These are phyloP conservation scores for Grammomys dolichurus DNA, from an alignment of 2,113 vertebrate genomes.

Conservation along the genomic window DNA sequence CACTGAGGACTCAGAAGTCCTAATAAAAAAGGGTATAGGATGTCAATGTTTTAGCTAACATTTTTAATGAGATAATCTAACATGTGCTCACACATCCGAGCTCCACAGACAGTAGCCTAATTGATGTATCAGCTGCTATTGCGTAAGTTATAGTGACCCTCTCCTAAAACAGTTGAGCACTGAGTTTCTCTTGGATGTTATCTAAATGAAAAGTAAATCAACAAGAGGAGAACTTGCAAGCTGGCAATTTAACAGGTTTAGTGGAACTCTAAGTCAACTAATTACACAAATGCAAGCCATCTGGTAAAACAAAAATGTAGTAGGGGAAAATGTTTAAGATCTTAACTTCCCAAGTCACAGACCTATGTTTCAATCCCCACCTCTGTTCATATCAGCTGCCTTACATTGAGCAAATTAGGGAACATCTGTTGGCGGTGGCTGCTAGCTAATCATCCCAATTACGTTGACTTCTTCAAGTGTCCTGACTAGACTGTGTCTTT, in stretches of 20 bases:
- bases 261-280: constrained; percentile 66
- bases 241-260: constrained; percentile 30
- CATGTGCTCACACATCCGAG: neutral
- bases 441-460: constrained; percentile 23
- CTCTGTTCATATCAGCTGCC: constrained; percentile 59
- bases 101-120: neutral
- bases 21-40: neutral
- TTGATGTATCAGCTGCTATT: constrained; percentile 33
- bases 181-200: constrained; percentile 51
- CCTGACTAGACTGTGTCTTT: neutral
- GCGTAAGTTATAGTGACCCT: constrained; percentile 7
- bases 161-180: neutral
- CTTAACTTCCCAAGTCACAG: constrained; percentile 36
- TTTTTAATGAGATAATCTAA: constrained; percentile 44
- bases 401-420: constrained; percentile 37
- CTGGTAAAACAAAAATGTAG: constrained; percentile 51
- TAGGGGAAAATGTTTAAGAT: constrained; percentile 9
- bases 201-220: constrained; percentile 70
- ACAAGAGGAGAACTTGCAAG: constrained; percentile 13
- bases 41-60: neutral
- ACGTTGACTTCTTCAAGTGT: constrained; percentile 14
- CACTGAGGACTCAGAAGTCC: neutral
- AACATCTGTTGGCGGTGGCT: constrained; percentile 49
- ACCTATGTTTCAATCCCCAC: constrained; percentile 25
- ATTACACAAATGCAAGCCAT: constrained; percentile 68